Conservation (phyloP, 2,797 vertebrate genomes). For the Falco novaeseelandiae region DNA sequence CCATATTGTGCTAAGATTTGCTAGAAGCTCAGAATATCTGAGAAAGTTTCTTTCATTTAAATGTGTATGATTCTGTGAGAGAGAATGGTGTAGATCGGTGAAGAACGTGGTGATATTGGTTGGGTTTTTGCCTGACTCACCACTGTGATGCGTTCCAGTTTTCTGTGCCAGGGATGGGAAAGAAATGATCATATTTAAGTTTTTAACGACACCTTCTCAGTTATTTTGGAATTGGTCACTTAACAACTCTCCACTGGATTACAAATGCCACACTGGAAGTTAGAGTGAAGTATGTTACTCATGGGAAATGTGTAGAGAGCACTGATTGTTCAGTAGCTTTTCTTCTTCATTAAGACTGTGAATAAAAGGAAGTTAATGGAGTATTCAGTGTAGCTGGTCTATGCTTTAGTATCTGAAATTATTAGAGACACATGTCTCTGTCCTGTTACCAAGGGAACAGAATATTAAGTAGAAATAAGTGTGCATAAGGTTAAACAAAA, state of each 20-base stretch:
- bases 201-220: not conserved
- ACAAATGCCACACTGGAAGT: not conserved
- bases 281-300: not conserved
- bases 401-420: not conserved
- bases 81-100: not conserved
- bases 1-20: not conserved
- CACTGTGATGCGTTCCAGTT: not conserved
- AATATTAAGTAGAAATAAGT: not conserved
- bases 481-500: not conserved
- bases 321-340: slow-evolving; percentile 7
- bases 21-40: not conserved
- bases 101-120: not conserved
- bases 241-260: not conserved
- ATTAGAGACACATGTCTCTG: not conserved
- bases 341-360: not conserved
- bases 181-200: not conserved
- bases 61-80: not conserved
- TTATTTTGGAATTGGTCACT: slow-evolving; percentile 24
- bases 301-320: not conserved
- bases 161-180: not conserved
- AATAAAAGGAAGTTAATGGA: not conserved
- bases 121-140: not conserved
- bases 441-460: not conserved
- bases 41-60: not conserved
- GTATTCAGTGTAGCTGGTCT: not conserved